phyloP scores from a whole-genome alignment of 1,140 invertebrate species.

The Diuraphis noxia region DNA sequence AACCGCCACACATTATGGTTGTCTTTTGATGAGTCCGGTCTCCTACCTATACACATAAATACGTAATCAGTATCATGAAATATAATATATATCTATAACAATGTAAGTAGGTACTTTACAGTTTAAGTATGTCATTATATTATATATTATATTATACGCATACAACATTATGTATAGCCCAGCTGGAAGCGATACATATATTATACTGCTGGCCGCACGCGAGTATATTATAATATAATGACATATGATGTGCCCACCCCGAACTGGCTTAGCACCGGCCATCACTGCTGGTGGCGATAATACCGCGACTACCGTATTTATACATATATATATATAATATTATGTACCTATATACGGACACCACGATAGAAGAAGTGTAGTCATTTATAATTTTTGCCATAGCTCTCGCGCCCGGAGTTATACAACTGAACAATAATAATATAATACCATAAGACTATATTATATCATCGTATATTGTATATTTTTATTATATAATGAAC shows the following conservation, averaged over 20 bases:
- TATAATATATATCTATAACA: not conserved
- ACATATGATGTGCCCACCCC: not conserved
- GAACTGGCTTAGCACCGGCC: not conserved
- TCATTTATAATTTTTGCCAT: not conserved
- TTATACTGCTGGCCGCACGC: not conserved
- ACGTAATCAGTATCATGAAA: not conserved
- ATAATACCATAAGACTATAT: not conserved
- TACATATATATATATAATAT: too few relatives aligned
- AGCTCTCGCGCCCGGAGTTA: not conserved
- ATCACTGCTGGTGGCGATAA: not conserved
- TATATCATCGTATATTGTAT: not conserved
- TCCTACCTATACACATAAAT: too few relatives aligned
- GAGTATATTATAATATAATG: not conserved
- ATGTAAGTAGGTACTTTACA: not conserved
- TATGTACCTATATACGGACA: too few relatives aligned
- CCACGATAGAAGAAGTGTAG: not conserved
- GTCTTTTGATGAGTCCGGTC: not conserved
- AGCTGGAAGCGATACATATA: constrained; percentile 31
- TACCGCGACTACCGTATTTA: not conserved
- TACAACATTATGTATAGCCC: constrained; percentile 35
- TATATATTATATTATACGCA: not conserved
- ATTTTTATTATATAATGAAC: not conserved
- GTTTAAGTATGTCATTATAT: not conserved
- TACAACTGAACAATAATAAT: too few relatives aligned
- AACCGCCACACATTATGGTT: not conserved